Conservation (phyloP, 1,140 invertebrate genomes). For the Plectus sambesii region DNA sequence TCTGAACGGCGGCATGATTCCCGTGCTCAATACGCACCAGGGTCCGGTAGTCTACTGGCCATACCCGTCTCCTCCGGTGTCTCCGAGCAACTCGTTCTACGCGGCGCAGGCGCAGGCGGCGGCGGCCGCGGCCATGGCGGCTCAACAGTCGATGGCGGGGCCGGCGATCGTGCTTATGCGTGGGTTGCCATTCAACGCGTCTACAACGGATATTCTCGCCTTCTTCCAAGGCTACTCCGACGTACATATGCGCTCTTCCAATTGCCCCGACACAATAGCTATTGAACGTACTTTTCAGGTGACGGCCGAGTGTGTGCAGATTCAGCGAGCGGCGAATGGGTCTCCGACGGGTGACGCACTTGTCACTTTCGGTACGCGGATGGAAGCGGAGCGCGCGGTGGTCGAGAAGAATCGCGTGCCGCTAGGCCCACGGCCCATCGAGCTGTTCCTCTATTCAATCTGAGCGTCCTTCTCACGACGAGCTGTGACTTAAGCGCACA, state of each 20-base stretch:
- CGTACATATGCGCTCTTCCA: no score
- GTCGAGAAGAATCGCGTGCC: constrained; percentile 52
- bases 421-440: constrained; percentile 54
- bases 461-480: no score
- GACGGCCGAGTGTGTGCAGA: constrained; percentile 53
- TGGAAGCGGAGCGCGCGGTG: constrained; percentile 54
- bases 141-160: constrained; percentile 52
- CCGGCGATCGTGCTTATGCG: constrained; percentile 50
- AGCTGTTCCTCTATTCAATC: constrained; percentile 51
- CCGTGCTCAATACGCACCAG: no score
- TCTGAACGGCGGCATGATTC: no score
- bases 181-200: constrained; percentile 48
- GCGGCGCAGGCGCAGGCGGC: no score
- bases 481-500: no score
- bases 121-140: constrained; percentile 30
- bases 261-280: constrained; percentile 7
- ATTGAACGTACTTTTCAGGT: constrained; percentile 48
- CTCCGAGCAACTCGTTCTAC: constrained; percentile 68
- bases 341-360: constrained; percentile 53
- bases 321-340: constrained; percentile 50
- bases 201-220: constrained; percentile 47
- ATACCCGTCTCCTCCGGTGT: constrained; percentile 79
- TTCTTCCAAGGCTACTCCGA: constrained; percentile 51
- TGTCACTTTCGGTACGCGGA: constrained; percentile 51
- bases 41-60: constrained; percentile 60